phyloP scores from a whole-genome alignment of 2,797 vertebrate genomes.

The Chaenodraco wilsoni region DNA sequence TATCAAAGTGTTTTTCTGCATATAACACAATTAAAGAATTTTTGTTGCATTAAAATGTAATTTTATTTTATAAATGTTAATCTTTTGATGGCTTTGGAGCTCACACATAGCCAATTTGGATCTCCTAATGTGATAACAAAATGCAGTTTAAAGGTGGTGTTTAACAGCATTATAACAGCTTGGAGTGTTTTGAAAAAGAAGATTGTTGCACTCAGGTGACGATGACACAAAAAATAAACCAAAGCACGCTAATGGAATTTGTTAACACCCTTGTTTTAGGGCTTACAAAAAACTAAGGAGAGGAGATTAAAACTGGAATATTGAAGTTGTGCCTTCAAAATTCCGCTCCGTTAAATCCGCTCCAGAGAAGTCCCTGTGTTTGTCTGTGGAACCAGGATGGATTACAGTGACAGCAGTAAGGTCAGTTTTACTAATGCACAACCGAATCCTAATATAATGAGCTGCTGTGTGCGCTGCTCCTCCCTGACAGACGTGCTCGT shows the following conservation, averaged over 20 bases:
- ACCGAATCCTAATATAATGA: conserved; percentile 24
- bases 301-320: too few relatives aligned
- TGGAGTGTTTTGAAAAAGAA: neutral
- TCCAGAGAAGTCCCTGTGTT: neutral
- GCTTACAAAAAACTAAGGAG: neutral
- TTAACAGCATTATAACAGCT: neutral
- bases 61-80: neutral
- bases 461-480: conserved; percentile 19
- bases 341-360: neutral
- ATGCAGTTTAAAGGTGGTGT: neutral
- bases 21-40: neutral
- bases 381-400: neutral
- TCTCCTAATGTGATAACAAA: neutral
- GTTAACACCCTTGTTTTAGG: neutral
- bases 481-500: conserved; percentile 28
- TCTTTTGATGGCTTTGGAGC: neutral
- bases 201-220: neutral
- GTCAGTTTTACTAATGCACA: conserved; percentile 5
- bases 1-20: neutral
- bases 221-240: neutral
- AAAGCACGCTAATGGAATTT: neutral
- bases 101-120: neutral
- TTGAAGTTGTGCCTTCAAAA: neutral
- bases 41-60: neutral
- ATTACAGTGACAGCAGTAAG: conserved; percentile 7